Conservation (phyloP, 2,797 vertebrate genomes). For the Borostomias antarcticus region DNA sequence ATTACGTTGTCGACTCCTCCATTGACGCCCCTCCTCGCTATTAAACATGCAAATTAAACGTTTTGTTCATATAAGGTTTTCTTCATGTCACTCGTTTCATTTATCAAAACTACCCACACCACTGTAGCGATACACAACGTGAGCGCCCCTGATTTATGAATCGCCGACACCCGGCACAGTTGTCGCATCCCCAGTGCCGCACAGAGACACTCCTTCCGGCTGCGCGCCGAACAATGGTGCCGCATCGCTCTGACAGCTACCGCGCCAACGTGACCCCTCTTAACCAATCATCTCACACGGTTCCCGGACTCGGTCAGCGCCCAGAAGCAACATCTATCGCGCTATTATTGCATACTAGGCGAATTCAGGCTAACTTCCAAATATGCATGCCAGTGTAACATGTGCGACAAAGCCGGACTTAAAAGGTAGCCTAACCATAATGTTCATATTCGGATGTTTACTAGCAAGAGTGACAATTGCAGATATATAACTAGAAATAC, state of each 20-base stretch:
- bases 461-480: too few relatives aligned
- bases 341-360: not conserved
- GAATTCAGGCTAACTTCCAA: not conserved
- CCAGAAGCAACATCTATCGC: not conserved
- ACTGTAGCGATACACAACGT: slow-evolving; percentile 4
- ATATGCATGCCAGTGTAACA: slow-evolving; percentile 11
- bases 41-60: slow-evolving; percentile 18
- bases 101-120: slow-evolving; percentile 27
- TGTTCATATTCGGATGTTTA: too few relatives aligned
- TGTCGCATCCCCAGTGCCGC: slow-evolving; percentile 52
- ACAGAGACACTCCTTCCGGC: slow-evolving; percentile 65
- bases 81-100: slow-evolving; percentile 31
- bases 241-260: slow-evolving; percentile 71
- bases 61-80: slow-evolving; percentile 20
- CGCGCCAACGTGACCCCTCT: slow-evolving; percentile 71
- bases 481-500: too few relatives aligned
- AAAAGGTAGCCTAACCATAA: too few relatives aligned
- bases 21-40: slow-evolving; percentile 57
- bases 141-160: slow-evolving; percentile 19
- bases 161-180: slow-evolving; percentile 56
- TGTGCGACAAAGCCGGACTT: slow-evolving; percentile 17
- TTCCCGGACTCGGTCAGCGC: slow-evolving; percentile 28
- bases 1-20: slow-evolving; percentile 58
- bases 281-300: slow-evolving; percentile 67
- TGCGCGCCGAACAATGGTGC: slow-evolving; percentile 81